Evolutionary conservation across 2,797 vertebrate genomes (phyloP), one percentile per base, ranked within the genome.

Genomic region (Crenuchus spilurus): DNA sequence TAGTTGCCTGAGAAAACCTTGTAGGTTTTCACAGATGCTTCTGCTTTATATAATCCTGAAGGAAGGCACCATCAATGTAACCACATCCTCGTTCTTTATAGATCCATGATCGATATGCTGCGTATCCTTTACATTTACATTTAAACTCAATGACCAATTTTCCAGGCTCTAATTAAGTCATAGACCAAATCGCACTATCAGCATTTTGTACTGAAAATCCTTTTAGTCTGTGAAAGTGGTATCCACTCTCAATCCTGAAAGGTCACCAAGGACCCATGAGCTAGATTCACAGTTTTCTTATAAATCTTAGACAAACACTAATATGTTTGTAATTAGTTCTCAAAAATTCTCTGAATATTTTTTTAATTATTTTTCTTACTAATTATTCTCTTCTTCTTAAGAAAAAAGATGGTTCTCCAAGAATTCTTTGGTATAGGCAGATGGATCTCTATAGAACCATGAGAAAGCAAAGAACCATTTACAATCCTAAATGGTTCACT

Each of bases 191-290:
- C 51, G 63, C 30, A 49, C 11, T 14, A 18, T 66, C 63, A 66
- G 63, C 63, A 35, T 24, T 66, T 30, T 35, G 28, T 58, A 35
- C 44, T 49, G 28, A 49, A 66, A 66, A 35, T 14, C n/a, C 63
- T 49, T 49, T 6, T 9, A 46, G 22, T 64, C 39, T 48, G 10
- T 24, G 14, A 31, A 46, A 46, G 24, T 8, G 8, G 9, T 7
- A 46, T 64, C 26, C 28, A 48, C 7, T 64, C 41, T 46, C 16
- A 46, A 6, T 5, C 11, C 41, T 46, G 28, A 30, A 18, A 16
- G 62, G 26, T 46, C 16, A 49, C 30, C 7, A 6, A 18, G 1
- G 41, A 14, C 5, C 61, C 3, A 20, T n/a, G 24, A 31, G 46
- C 44, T 28, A 22, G 39, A 28, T 44, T 22, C 22, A 41, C n/a